These are phyloP conservation scores for Hofmannophila pseudospretella DNA, from an alignment of 2,888 invertebrate genomes.

Conservation along the genomic window DNA sequence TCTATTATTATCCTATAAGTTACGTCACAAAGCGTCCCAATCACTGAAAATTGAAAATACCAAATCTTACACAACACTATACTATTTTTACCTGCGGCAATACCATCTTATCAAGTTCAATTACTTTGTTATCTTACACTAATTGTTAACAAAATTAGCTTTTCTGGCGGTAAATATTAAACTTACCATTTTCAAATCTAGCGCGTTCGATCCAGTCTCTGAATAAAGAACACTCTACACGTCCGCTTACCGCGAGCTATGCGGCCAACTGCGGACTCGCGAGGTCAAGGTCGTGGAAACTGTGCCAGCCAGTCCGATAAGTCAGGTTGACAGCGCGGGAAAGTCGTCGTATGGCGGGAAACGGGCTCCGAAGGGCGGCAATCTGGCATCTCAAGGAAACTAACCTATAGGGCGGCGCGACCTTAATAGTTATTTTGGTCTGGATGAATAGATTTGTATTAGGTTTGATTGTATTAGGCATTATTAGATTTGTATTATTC, in stretches of 20 bases:
- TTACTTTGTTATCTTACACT: too few relatives aligned
- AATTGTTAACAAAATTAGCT: too few relatives aligned
- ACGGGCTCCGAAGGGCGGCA: constrained; percentile 9
- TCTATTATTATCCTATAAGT: neutral
- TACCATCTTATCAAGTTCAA: too few relatives aligned
- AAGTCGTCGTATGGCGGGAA: constrained; percentile 34
- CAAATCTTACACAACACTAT: too few relatives aligned
- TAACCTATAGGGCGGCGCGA: too few relatives aligned
- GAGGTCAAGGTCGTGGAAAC: constrained; percentile 69
- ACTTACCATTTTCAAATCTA: constrained; percentile 59
- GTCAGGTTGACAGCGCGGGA: constrained; percentile 58
- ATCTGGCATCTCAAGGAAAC: constrained; percentile 10
- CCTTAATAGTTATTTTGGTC: too few relatives aligned
- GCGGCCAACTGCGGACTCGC: constrained; percentile 55
- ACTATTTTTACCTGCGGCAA: neutral
- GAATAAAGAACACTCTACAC: constrained; percentile 16
- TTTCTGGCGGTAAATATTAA: too few relatives aligned
- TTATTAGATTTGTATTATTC: too few relatives aligned
- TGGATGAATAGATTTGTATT: too few relatives aligned
- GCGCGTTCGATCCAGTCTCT: constrained; percentile 28
- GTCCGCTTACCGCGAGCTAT: constrained; percentile 39
- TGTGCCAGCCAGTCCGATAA: constrained; percentile 63
- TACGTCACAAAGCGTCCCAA: neutral
- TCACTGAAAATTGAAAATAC: neutral
- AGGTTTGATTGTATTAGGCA: too few relatives aligned